phyloP scores from a whole-genome alignment of 2,797 vertebrate species.

The Galagoides demidoff region DNA sequence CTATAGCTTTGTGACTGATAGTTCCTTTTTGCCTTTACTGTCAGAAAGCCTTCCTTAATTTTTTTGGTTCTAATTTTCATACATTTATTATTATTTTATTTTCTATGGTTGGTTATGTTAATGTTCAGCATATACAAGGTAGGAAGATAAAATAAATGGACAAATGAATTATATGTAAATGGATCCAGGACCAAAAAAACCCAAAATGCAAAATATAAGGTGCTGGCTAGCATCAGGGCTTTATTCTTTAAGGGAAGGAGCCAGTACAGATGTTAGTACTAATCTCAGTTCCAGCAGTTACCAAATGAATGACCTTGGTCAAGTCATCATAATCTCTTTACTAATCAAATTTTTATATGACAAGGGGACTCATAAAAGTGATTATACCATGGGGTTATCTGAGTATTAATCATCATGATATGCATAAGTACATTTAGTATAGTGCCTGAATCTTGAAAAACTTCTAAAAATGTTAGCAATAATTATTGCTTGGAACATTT shows the following conservation, averaged over 20 bases:
- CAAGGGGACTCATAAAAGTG: neutral
- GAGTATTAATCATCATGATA: neutral
- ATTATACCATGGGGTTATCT: neutral
- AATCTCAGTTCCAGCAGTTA: neutral
- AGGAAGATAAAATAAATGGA: neutral
- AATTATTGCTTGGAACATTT: neutral
- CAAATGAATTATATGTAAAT: neutral
- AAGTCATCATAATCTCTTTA: neutral
- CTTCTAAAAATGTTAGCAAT: neutral
- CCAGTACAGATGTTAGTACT: accelerated
- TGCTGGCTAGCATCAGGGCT: too few species aligned
- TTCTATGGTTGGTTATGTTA: neutral
- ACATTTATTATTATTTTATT: neutral
- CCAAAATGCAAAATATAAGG: neutral
- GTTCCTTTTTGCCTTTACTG: neutral
- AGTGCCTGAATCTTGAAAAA: neutral
- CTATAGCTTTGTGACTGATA: neutral
- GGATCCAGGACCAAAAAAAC: neutral
- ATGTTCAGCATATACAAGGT: neutral
- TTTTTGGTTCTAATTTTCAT: neutral
- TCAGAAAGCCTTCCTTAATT: neutral
- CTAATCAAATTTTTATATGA: neutral
- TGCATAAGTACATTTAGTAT: neutral
- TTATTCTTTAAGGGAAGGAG: neutral
- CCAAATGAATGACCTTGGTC: neutral